phyloP scores from a whole-genome alignment of 1,140 invertebrate species.

The Nixonia krombeini region DNA sequence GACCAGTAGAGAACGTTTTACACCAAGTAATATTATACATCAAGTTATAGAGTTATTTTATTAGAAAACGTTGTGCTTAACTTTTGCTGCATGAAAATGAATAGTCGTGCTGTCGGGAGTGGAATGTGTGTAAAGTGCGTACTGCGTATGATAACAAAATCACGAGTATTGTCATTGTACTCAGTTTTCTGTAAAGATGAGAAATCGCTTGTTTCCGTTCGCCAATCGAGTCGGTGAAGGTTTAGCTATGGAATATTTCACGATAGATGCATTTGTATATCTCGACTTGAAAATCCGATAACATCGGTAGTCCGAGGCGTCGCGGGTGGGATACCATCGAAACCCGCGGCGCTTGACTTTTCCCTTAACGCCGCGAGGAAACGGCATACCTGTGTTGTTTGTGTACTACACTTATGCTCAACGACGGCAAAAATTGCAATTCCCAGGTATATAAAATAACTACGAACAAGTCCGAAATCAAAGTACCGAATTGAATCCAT shows the following conservation, averaged over 20 bases:
- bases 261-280: constrained; percentile 30
- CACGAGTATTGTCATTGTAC: constrained; percentile 11
- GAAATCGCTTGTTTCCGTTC: constrained; percentile 54
- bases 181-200: too few species aligned
- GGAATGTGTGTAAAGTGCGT: constrained; percentile 9
- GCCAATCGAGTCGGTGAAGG: constrained; percentile 54
- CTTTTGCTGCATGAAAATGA: constrained; percentile 5
- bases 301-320: constrained; percentile 6
- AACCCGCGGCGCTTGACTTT: constrained; percentile 7
- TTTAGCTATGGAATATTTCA: constrained; percentile 13
- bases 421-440: too few species aligned
- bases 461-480: too few species aligned
- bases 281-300: constrained; percentile 28
- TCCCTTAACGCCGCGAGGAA: constrained; percentile 7
- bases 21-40: too few species aligned
- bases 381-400: too few species aligned
- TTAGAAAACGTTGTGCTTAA: too few species aligned
- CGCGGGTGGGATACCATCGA: constrained; percentile 20
- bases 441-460: too few species aligned
- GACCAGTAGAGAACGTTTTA: too few species aligned
- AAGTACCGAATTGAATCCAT: too few species aligned
- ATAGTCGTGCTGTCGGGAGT: too few species aligned
- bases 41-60: too few species aligned
- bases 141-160: constrained; percentile 9
- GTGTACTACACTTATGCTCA: too few species aligned